These are phyloP conservation scores for Agrochola lota DNA, from an alignment of 2,888 invertebrate genomes.

Conservation along the genomic window DNA sequence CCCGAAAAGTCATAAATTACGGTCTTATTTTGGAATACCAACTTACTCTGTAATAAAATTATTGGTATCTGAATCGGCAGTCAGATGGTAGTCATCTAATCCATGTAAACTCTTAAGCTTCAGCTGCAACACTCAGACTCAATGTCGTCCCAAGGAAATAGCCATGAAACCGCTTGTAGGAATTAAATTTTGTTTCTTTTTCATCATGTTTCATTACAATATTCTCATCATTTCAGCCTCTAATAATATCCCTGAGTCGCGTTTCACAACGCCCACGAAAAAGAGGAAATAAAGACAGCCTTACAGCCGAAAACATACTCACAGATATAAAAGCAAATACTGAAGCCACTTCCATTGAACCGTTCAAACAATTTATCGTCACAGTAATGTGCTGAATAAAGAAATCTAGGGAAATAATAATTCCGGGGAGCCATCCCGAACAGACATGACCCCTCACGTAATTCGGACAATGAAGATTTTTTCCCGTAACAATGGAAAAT, in stretches of 20 bases:
- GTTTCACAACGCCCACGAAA: neutral
- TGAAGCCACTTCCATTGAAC: conserved; percentile 62
- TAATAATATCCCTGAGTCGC: neutral
- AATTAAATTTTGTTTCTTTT: neutral
- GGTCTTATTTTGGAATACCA: neutral
- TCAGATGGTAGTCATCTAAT: neutral
- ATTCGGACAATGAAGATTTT: conserved; percentile 83
- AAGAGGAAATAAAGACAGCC: neutral
- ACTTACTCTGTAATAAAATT: neutral
- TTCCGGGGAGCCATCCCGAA: conserved; percentile 76
- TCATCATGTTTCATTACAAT: neutral
- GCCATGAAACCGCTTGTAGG: neutral
- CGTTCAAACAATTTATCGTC: conserved; percentile 62
- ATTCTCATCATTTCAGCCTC: neutral
- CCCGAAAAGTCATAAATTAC: neutral
- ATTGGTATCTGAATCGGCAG: neutral
- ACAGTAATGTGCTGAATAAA: conserved; percentile 74
- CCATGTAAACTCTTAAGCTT: neutral
- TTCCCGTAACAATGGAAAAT: conserved; percentile 77
- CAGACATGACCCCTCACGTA: conserved; percentile 82
- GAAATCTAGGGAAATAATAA: conserved; percentile 81
- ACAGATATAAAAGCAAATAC: conserved; percentile 10
- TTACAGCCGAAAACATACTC: conserved; percentile 3
- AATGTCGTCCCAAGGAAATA: neutral
- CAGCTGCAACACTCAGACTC: neutral